Conservation (phyloP, 2,113 vertebrate species). For the Phoxinus phoxinus region DNA sequence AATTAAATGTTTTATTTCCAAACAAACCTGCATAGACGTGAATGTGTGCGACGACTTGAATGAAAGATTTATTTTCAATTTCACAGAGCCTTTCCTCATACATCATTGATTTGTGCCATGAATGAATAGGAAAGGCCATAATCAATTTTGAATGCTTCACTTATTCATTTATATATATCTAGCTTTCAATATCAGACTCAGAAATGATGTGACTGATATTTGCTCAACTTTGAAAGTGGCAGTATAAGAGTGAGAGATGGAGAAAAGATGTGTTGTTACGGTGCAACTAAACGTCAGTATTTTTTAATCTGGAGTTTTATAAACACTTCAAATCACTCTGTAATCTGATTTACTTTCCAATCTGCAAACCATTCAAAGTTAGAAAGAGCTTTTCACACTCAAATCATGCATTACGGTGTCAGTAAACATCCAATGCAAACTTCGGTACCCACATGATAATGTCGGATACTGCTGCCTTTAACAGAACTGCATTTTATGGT, state of each 20-base stretch:
- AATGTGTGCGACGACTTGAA: neutral
- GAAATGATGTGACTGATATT: constrained; percentile 1
- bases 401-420: neutral
- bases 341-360: constrained; percentile 24
- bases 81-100: constrained; percentile 1
- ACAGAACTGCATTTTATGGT: neutral
- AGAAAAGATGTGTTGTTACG: neutral
- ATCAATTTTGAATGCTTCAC: constrained; percentile 15
- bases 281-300: neutral
- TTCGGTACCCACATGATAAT: neutral
- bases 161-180: constrained; percentile 1
- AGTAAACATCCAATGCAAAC: constrained; percentile 16
- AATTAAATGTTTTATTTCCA: constrained; percentile 37
- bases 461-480: constrained; percentile 2
- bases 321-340: neutral
- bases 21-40: neutral
- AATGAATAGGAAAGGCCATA: constrained; percentile 8
- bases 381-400: neutral
- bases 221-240: neutral
- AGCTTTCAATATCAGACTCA: neutral
- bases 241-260: neutral
- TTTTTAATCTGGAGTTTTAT: neutral
- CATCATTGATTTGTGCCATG: constrained; percentile 27
- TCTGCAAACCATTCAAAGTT: constrained; percentile 13
- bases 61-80: constrained; percentile 44